Conservation (phyloP, 2,888 invertebrate genomes). For the Venustoraphidia nigricollis region DNA sequence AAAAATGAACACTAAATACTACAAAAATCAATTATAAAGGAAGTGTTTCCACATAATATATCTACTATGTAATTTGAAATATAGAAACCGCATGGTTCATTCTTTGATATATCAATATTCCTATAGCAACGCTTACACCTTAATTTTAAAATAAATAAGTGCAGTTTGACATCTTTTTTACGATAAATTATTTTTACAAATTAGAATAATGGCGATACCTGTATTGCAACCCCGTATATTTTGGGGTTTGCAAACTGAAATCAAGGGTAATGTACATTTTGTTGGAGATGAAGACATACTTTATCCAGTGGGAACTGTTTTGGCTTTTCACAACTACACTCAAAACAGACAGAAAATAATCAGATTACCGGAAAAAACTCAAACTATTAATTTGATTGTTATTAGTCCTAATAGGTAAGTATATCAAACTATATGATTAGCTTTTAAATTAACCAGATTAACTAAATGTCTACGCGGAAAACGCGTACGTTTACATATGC, state of each 20-base stretch:
- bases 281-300: slow-evolving; percentile 58
- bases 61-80: too few species aligned
- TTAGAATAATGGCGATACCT: slow-evolving; percentile 26
- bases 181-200: not conserved
- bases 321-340: slow-evolving; percentile 57
- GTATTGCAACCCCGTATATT: slow-evolving; percentile 41
- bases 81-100: too few species aligned
- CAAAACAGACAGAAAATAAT: slow-evolving; percentile 60
- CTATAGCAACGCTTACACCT: too few species aligned
- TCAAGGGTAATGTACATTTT: slow-evolving; percentile 56
- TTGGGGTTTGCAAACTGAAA: slow-evolving; percentile 47
- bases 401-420: slow-evolving; percentile 53
- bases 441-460: not conserved
- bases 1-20: too few species aligned
- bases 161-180: not conserved
- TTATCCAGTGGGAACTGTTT: slow-evolving; percentile 64
- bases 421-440: not conserved
- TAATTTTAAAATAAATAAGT: too few species aligned
- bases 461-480: not conserved
- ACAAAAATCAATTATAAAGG: too few species aligned
- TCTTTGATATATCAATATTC: too few species aligned
- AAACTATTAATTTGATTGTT: slow-evolving; percentile 42
- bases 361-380: slow-evolving; percentile 47
- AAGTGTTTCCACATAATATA: too few species aligned
- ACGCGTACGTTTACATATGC: not conserved